Evolutionary conservation across 1,140 invertebrate species (phyloP), one percentile per base, ranked within the genome.

Genomic region (Penaeus indicus): DNA sequence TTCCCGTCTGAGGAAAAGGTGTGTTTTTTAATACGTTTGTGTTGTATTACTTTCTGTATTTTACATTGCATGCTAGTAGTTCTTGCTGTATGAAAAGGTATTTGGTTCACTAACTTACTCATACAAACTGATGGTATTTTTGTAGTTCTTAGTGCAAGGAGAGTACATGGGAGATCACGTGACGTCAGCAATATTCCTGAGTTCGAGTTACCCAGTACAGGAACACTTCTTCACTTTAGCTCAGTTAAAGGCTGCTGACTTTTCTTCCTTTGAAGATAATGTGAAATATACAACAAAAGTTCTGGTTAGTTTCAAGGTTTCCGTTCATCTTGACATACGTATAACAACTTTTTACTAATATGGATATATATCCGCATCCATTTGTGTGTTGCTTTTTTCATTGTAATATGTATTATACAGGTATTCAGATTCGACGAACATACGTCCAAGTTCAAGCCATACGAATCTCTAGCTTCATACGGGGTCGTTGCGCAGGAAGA

Each of bases 121-220:
- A 42, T 42, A 0, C 3, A 1, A 42, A 42, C 38, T 42, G 38
- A 42, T 42, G 7, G 38, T 32, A 4, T 25, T 47, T 62, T 38
- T 4, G 2, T 72, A 85, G 84, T 85, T 85, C 22, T 60, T 32
- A 10, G 1, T 69, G 8, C 64, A 85, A 75, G 72, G 84, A 75
- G 72, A 85, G 3, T 85, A 85, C 27, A 54, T 75, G 27, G 84
- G 63, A 25, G 67, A 85, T 22, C 84, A 67, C 21, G 69, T 85
- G 11, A 77, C 84, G 22, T 85, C 69, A 27, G 84, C 32, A 3
- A 78, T 85, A 64, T 85, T 85, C 47, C 16, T 85, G 84, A 85
- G 62, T 67, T 54, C 72, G 11, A 7, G 8, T 21, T 19, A 47
- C 21, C 84, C 84, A 19, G 32, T 19, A 4, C 67, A 85, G 69